Evolutionary conservation across 2,113 vertebrate species (phyloP).

Genomic region (Pomatostomus ruficeps): DNA sequence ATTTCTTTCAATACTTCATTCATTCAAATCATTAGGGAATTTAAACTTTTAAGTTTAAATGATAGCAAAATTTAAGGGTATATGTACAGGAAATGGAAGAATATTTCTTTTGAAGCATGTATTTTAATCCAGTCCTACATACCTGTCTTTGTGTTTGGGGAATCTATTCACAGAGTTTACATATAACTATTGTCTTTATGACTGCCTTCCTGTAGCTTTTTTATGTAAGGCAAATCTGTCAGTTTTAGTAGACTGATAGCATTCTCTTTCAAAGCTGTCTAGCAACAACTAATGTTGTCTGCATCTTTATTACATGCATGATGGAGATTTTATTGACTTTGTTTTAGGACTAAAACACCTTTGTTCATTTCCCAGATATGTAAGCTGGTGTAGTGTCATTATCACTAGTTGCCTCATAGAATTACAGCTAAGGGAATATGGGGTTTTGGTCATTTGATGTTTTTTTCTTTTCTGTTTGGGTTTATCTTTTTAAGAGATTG

Average conservation of each 20-base stretch:
- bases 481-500: neutral
- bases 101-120: neutral
- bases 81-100: neutral
- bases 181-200: neutral
- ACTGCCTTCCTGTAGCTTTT: neutral
- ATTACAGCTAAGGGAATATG: neutral
- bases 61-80: neutral
- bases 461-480: neutral
- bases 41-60: neutral
- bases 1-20: neutral
- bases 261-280: neutral
- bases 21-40: neutral
- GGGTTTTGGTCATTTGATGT: fast-evolving
- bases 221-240: neutral
- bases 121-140: neutral
- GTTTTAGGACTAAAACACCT: neutral
- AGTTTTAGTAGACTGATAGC: neutral
- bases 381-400: neutral
- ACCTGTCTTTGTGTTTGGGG: neutral
- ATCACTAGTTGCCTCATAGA: neutral
- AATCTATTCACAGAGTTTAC: neutral
- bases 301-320: neutral
- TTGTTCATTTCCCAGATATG: neutral
- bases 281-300: neutral
- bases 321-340: neutral